Percentiles rank a stretch among this genome's conserved stretches.
Conservation (phyloP, 2,888 invertebrate species). For the Incurvaria masculella region DNA sequence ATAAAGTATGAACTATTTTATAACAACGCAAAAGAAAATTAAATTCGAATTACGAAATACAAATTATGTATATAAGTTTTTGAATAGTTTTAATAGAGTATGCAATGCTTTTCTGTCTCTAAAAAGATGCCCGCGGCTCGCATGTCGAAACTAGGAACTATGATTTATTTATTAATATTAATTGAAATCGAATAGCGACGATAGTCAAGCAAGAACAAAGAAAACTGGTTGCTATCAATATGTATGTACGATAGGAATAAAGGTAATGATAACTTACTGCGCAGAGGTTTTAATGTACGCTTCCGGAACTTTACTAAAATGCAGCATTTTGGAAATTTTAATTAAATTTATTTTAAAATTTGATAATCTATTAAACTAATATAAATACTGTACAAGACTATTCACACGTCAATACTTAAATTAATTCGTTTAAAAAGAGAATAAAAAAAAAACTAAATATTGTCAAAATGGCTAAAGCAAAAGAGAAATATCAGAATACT, state of each 20-base stretch:
- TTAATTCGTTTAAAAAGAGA: slow-evolving; percentile 9
- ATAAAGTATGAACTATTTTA: no score
- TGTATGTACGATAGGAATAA: slow-evolving; percentile 1
- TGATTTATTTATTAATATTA: no score
- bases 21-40: no score
- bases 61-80: no score
- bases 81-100: no score
- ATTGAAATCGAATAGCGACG: neutral
- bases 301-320: slow-evolving; percentile 40
- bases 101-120: no score
- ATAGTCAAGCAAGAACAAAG: neutral
- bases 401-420: slow-evolving; percentile 10
- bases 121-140: no score
- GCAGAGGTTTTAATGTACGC: slow-evolving; percentile 39
- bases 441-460: slow-evolving; percentile 24
- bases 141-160: no score
- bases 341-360: slow-evolving; percentile 13
- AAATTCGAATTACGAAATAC: no score
- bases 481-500: slow-evolving; percentile 53
- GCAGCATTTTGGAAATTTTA: slow-evolving; percentile 35
- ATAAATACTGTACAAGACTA: slow-evolving; percentile 11
- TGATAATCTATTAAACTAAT: slow-evolving; percentile 10
- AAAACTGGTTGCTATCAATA: neutral
- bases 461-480: slow-evolving; percentile 52
- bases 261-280: slow-evolving; percentile 30